A percentile compares a stretch with the other conserved stretches of the same genome.
These are phyloP conservation scores for Leptinotarsa lineolata DNA, from an alignment of 1,140 invertebrate species.

Conservation along the genomic window DNA sequence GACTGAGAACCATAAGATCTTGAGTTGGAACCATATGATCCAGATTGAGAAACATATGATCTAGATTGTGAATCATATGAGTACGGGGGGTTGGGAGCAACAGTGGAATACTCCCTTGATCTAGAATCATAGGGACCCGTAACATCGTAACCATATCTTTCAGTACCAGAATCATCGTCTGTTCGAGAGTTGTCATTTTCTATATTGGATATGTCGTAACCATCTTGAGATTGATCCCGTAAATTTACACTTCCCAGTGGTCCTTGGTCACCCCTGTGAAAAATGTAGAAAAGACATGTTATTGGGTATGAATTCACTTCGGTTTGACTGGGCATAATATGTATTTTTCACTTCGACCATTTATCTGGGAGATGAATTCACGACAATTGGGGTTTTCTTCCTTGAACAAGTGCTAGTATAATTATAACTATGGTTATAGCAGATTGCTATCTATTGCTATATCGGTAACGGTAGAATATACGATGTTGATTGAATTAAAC, in stretches of 20 bases:
- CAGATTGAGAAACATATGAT: constrained; percentile 7
- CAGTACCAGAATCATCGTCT: background rate
- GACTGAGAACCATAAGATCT: constrained; percentile 14
- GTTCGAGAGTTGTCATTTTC: background rate
- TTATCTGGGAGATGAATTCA: too few relatives aligned
- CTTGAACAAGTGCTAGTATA: too few relatives aligned
- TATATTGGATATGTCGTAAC: background rate
- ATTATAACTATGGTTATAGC: too few relatives aligned
- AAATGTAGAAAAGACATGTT: too few relatives aligned
- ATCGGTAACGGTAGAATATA: too few relatives aligned
- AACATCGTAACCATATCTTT: constrained; percentile 10
- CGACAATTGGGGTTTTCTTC: too few relatives aligned
- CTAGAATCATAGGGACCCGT: background rate
- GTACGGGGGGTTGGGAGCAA: background rate
- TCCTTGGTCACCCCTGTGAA: background rate
- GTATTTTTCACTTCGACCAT: too few relatives aligned
- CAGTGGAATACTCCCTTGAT: background rate
- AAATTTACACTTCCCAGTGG: too few relatives aligned
- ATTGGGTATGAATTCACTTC: too few relatives aligned
- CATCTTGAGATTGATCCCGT: background rate
- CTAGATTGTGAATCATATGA: constrained; percentile 1
- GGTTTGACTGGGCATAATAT: too few relatives aligned
- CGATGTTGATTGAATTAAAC: too few relatives aligned
- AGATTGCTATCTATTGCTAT: too few relatives aligned
- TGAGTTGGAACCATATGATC: constrained; percentile 27